Evolutionary conservation across 2,888 invertebrate species (phyloP), one percentile per base, ranked within the genome.

Genomic region (Sphecodes monilicornis): DNA sequence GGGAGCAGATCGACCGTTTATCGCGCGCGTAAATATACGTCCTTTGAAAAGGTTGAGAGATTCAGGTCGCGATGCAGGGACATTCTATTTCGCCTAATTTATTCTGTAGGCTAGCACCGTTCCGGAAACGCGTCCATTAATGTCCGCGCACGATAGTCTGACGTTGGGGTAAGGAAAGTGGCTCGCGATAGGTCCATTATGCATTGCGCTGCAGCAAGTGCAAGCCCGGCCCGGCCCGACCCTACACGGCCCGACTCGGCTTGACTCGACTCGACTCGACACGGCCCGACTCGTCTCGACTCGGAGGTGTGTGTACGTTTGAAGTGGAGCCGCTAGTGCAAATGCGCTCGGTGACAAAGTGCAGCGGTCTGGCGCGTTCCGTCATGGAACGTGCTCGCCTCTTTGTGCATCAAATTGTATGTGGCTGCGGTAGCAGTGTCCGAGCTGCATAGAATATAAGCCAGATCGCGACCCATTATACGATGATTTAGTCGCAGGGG

Each of bases 381-480:
- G 85, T 83, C 86, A 82, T 82, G 84, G 75, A 86, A 85, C 80
- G 68, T 73, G 86, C 78, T 68, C 69, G 41, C 75, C 66, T 43
- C 68, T 78, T 68, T 77, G 69, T 78, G 78, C 71, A 82, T 88
- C 84, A 84, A 88, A 91, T 86, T 85, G 85, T 82, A 73, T 76
- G 81, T 77, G 80, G 82, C 84, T 69, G 73, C 80, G 60, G 50
- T 57, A 77, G 26, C 26, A 22, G 32, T 43, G 26, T 13, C 84
- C 81, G 82, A 85, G 85, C 78, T 80, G 86, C 87, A 78, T 73
- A 86, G 87, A 89, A 89, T 90, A 80, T 83, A 81, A 91, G 89
- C 84, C 90, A 85, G 87, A 91, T 90, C 90, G 84, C 88, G 88
- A 88, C 88, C 86, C 85, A 90, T 91, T 91, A 90, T 91, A 84